A percentile compares a stretch with the other conserved stretches of the same genome.
Evolutionary conservation across 1,140 invertebrate species (phyloP).

Genomic region (Gryllus bimaculatus): DNA sequence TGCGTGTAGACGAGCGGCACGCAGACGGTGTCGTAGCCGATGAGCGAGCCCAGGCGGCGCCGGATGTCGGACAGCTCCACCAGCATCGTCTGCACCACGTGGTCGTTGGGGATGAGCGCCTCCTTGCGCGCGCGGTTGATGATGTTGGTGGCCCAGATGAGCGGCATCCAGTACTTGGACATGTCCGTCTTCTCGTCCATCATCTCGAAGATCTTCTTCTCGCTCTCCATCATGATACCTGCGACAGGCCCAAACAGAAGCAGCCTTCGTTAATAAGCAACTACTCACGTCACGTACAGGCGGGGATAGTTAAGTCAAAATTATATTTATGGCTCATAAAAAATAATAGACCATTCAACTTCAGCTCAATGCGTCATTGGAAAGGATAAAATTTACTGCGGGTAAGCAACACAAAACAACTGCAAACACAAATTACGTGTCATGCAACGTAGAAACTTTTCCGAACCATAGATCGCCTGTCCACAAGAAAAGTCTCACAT

Average conservation of each 20-base stretch:
- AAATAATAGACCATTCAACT: no score
- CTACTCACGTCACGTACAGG: no score
- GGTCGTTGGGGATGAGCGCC: slow-evolving; percentile 68
- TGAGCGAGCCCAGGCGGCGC: slow-evolving; percentile 64
- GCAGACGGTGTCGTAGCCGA: slow-evolving; percentile 92
- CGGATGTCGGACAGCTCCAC: slow-evolving; percentile 75
- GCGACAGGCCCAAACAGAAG: slow-evolving; percentile 23
- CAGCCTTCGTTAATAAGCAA: background rate
- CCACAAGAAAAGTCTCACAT: no score
- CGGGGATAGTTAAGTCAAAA: no score
- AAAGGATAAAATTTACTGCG: no score
- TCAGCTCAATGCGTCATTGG: no score
- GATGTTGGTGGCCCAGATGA: slow-evolving; percentile 84
- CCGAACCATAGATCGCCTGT: no score
- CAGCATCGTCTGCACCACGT: slow-evolving; percentile 76
- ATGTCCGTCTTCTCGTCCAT: slow-evolving; percentile 78
- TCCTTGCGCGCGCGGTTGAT: slow-evolving; percentile 77
- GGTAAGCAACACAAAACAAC: no score
- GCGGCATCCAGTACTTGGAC: slow-evolving; percentile 88
- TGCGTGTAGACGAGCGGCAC: slow-evolving; percentile 97
- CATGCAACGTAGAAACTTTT: no score
- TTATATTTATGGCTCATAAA: no score
- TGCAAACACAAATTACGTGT: no score
- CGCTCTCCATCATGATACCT: slow-evolving; percentile 84
- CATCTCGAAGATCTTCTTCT: slow-evolving; percentile 79